phyloP scores from a whole-genome alignment of 2,888 invertebrate species.

The Eubasilissa splendida region DNA sequence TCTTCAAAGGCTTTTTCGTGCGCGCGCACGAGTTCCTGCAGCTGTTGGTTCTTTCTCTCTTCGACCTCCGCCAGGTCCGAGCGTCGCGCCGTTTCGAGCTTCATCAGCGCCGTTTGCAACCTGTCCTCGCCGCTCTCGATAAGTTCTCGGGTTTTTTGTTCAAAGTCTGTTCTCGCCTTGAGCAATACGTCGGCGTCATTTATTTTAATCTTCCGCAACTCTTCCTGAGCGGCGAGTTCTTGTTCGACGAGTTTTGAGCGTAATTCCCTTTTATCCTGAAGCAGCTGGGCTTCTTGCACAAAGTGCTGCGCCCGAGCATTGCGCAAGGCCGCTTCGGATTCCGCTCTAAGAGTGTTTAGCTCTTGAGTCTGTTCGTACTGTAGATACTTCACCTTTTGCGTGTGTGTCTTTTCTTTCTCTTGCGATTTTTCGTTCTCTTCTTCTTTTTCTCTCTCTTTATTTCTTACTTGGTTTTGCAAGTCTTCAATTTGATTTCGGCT shows the following conservation, averaged over 20 bases:
- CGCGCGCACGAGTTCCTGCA: slow-evolving; percentile 83
- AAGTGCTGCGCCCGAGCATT: slow-evolving; percentile 87
- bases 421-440: slow-evolving; percentile 88
- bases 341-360: slow-evolving; percentile 87
- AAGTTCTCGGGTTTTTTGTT: slow-evolving; percentile 70
- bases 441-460: slow-evolving; percentile 80
- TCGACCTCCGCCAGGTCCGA: slow-evolving; percentile 92
- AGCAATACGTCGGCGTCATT: slow-evolving; percentile 83
- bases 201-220: slow-evolving; percentile 68
- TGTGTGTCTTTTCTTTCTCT: slow-evolving; percentile 88
- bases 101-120: slow-evolving; percentile 79
- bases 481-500: slow-evolving; percentile 91
- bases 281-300: slow-evolving; percentile 83
- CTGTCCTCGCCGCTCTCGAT: slow-evolving; percentile 81
- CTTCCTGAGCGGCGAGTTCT: slow-evolving; percentile 71
- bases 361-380: slow-evolving; percentile 92
- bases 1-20: slow-evolving; percentile 90
- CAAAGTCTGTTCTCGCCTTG: slow-evolving; percentile 70
- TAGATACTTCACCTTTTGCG: slow-evolving; percentile 89
- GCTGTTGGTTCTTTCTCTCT: slow-evolving; percentile 91
- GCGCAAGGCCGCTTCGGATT: slow-evolving; percentile 86
- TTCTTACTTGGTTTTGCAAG: slow-evolving; percentile 77
- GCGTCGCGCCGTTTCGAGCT: slow-evolving; percentile 81
- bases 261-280: slow-evolving; percentile 81
- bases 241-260: slow-evolving; percentile 80